Conservation (phyloP, 2,797 vertebrate species). For the Hyperoplus immaculatus region DNA sequence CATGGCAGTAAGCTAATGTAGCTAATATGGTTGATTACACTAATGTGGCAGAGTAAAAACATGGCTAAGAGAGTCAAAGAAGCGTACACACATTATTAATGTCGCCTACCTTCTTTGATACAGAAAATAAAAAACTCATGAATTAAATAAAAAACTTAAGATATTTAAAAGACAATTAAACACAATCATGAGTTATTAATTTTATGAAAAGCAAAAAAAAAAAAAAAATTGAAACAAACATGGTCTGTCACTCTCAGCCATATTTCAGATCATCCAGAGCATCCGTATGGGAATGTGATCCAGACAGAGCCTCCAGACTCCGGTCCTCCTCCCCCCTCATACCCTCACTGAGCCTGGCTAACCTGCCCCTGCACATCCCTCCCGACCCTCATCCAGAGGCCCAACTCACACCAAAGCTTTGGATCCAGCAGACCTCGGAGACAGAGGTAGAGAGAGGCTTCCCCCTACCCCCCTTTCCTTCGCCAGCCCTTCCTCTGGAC, state of each 20-base stretch:
- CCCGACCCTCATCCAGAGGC: conserved; percentile 22
- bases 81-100: not conserved
- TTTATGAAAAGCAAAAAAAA: not conserved
- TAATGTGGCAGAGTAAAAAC: no score
- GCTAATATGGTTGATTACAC: not conserved
- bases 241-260: conserved; percentile 71
- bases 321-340: conserved; percentile 20
- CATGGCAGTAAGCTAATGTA: not conserved
- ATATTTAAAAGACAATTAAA: no score
- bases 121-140: no score
- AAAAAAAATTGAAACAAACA: not conserved
- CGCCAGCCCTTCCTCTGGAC: conserved; percentile 20
- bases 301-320: conserved; percentile 30
- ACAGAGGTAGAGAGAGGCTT: conserved; percentile 36
- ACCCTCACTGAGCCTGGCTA: conserved; percentile 61
- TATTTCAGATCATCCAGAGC: conserved; percentile 90
- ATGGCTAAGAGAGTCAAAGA: not conserved
- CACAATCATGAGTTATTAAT: no score
- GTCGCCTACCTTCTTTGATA: not conserved
- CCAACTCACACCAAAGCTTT: conserved; percentile 42
- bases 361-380: conserved; percentile 36
- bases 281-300: conserved; percentile 89
- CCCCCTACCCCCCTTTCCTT: not conserved
- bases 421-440: conserved; percentile 38
- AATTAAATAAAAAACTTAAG: no score